Evolutionary conservation across 2,113 vertebrate genomes (phyloP).

Genomic region (Phaethon lepturus): DNA sequence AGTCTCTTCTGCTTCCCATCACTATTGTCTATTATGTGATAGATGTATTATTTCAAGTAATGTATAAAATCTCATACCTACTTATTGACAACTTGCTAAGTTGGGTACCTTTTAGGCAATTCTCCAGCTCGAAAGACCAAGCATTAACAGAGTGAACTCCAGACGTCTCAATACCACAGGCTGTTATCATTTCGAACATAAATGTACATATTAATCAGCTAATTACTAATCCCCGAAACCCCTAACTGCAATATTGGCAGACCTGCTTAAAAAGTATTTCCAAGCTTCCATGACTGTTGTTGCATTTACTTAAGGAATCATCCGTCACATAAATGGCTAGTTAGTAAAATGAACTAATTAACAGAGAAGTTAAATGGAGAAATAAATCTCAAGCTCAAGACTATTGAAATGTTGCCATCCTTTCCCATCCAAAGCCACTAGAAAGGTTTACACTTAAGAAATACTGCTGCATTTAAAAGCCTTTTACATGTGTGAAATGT

Average conservation of each 20-base stretch:
- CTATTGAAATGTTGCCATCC: not conserved
- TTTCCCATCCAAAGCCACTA: not conserved
- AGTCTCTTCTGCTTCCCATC: not conserved
- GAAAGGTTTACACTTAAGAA: not conserved
- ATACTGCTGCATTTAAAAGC: not conserved
- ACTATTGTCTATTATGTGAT: not conserved
- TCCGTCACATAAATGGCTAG: slow-evolving; percentile 31
- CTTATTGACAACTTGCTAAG: not conserved
- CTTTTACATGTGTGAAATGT: not conserved
- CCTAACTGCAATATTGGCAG: slow-evolving; percentile 40
- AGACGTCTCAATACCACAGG: not conserved
- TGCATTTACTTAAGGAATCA: slow-evolving; percentile 10
- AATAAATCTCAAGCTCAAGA: slow-evolving; percentile 35
- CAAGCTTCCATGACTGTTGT: not conserved
- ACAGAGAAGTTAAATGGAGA: slow-evolving; percentile 18
- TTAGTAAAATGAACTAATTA: slow-evolving; percentile 64
- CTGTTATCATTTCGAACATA: not conserved
- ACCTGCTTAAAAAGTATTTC: slow-evolving; percentile 3
- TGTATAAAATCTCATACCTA: not conserved
- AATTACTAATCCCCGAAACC: slow-evolving; percentile 9
- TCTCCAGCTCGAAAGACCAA: not conserved
- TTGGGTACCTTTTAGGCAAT: not conserved
- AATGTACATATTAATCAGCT: slow-evolving; percentile 42
- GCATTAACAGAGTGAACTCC: not conserved
- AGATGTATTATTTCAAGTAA: not conserved